These are phyloP conservation scores for Hartigia nigra DNA, from an alignment of 2,888 invertebrate species.

Conservation along the genomic window DNA sequence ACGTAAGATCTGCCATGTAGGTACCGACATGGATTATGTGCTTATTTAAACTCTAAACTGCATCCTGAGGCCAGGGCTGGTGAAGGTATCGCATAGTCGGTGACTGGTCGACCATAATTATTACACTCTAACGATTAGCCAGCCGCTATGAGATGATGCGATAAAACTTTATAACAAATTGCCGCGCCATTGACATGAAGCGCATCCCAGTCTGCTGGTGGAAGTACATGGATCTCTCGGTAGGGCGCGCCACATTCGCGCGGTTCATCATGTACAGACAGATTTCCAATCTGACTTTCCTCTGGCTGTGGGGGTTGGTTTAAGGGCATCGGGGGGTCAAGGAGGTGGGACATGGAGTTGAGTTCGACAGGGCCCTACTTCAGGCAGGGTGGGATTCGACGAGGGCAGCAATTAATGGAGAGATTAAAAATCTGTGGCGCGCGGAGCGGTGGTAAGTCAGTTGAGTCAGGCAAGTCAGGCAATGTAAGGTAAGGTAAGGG, in stretches of 20 bases:
- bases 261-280: slow-evolving; percentile 43
- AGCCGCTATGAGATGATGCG: slow-evolving; percentile 23
- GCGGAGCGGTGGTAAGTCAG: slow-evolving; percentile 7
- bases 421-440: slow-evolving; percentile 38
- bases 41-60: neutral
- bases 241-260: slow-evolving; percentile 17
- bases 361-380: neutral
- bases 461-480: slow-evolving; percentile 10
- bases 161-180: slow-evolving; percentile 27
- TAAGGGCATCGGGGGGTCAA: slow-evolving; percentile 10
- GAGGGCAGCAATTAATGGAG: slow-evolving; percentile 45
- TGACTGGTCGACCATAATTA: slow-evolving; percentile 23
- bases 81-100: neutral
- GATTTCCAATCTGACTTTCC: slow-evolving; percentile 40
- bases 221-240: neutral
- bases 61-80: no score
- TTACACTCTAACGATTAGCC: slow-evolving; percentile 31
- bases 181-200: slow-evolving; percentile 23
- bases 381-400: slow-evolving; percentile 3
- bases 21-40: neutral
- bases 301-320: slow-evolving; percentile 10
- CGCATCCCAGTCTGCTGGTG: neutral
- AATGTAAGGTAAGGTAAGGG: slow-evolving; percentile 39
- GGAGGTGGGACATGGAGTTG: slow-evolving; percentile 20
- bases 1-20: neutral